phyloP scores from a whole-genome alignment of 2,888 invertebrate genomes.

The Uloborus plumipes region DNA sequence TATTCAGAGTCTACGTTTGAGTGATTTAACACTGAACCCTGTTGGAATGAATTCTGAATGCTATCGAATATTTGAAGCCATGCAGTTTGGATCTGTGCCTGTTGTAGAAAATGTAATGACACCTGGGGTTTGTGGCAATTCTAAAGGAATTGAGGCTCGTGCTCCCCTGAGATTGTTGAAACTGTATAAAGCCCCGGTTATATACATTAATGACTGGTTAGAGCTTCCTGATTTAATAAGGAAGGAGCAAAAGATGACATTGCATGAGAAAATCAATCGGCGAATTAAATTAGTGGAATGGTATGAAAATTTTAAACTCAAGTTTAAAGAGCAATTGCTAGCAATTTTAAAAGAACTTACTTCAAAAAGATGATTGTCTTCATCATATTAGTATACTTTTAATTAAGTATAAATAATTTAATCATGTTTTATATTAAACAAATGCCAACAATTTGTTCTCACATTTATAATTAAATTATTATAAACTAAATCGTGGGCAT shows the following conservation, averaged over 20 bases:
- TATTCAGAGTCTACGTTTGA: conserved; percentile 72
- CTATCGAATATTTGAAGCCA: conserved; percentile 75
- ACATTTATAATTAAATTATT: no score
- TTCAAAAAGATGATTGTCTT: conserved; percentile 33
- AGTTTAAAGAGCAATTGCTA: conserved; percentile 70
- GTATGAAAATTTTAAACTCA: conserved; percentile 73
- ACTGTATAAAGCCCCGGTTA: conserved; percentile 73
- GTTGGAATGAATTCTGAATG: conserved; percentile 75
- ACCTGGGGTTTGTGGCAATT: conserved; percentile 72
- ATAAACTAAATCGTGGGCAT: no score
- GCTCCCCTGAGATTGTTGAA: conserved; percentile 73
- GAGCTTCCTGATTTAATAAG: conserved; percentile 71
- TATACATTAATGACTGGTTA: conserved; percentile 73
- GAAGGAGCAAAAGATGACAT: conserved; percentile 70
- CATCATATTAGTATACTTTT: not conserved
- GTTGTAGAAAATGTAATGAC: conserved; percentile 73
- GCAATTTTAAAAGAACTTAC: conserved; percentile 65
- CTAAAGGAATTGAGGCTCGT: conserved; percentile 36
- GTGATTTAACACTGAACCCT: conserved; percentile 74
- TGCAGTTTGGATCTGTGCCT: conserved; percentile 74
- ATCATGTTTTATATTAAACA: no score
- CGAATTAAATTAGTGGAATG: conserved; percentile 72
- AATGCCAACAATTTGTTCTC: no score
- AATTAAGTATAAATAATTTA: no score
- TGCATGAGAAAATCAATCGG: conserved; percentile 71